Evolutionary conservation across 2,888 invertebrate genomes (phyloP).

Genomic region (Tetropium fuscum): DNA sequence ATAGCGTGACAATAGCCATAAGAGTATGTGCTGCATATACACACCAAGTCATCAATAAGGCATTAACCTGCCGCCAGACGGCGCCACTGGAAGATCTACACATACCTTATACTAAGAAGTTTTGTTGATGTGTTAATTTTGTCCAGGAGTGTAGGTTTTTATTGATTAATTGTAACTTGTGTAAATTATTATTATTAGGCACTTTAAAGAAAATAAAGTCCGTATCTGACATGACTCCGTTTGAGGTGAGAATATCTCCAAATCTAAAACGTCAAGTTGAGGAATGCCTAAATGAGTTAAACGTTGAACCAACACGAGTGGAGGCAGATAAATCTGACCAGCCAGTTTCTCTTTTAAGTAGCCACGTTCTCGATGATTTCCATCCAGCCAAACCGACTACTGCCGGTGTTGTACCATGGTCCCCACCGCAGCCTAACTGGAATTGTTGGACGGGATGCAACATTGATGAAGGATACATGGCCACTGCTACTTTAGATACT

Average conservation of each 20-base stretch:
- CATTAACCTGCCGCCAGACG: too few relatives aligned
- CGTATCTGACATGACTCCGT: conserved; percentile 81
- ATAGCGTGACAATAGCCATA: too few relatives aligned
- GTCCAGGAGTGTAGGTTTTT: background rate
- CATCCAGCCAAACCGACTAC: conserved; percentile 66
- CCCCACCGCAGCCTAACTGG: conserved; percentile 96
- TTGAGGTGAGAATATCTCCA: conserved; percentile 81
- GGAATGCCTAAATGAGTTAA: conserved; percentile 61
- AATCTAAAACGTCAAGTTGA: conserved; percentile 74
- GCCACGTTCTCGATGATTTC: conserved; percentile 71
- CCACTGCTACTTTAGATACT: conserved; percentile 75
- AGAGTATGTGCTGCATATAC: too few relatives aligned
- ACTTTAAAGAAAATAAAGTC: conserved; percentile 81
- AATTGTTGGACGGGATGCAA: conserved; percentile 97
- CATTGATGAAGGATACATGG: conserved; percentile 89
- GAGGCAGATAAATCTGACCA: conserved; percentile 34
- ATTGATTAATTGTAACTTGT: too few relatives aligned
- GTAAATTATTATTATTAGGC: too few relatives aligned
- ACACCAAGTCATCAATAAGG: too few relatives aligned
- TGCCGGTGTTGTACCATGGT: conserved; percentile 93
- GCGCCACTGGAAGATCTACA: too few relatives aligned
- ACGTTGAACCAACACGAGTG: conserved; percentile 56
- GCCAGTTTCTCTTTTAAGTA: conserved; percentile 66
- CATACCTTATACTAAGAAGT: too few relatives aligned
- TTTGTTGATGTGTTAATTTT: too few relatives aligned